phyloP scores from a whole-genome alignment of 1,140 invertebrate species.

The Hylaeus anthracinus region DNA sequence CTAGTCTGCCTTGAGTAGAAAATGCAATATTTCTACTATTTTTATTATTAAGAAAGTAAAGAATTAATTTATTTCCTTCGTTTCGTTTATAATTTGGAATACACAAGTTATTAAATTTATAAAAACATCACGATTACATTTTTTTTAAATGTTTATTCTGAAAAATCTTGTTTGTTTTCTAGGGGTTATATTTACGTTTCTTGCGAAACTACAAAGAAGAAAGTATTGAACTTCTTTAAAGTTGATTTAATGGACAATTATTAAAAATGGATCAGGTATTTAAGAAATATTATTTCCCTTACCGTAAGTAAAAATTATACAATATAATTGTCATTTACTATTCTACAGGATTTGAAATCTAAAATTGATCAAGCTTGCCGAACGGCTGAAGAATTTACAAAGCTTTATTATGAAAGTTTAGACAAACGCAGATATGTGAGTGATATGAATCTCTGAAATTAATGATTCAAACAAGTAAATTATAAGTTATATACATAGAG shows the following conservation, averaged over 20 bases:
- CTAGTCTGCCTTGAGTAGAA: background rate
- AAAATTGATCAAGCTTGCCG: slow-evolving; percentile 88
- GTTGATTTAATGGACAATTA: background rate
- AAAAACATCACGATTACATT: background rate
- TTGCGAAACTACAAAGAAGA: background rate
- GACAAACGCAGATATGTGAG: slow-evolving; percentile 91
- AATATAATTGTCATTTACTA: background rate
- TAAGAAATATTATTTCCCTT: background rate
- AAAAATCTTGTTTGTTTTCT: slow-evolving; percentile 18
- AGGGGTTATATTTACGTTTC: slow-evolving; percentile 37
- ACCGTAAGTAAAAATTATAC: background rate
- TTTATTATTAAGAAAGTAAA: background rate
- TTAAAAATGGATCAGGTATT: slow-evolving; percentile 36
- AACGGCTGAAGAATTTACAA: slow-evolving; percentile 91
- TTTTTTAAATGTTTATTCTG: background rate
- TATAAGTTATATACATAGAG: background rate
- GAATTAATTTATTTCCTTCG: background rate
- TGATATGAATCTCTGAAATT: slow-evolving; percentile 54
- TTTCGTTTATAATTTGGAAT: background rate
- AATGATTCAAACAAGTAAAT: background rate
- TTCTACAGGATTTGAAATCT: slow-evolving; percentile 75
- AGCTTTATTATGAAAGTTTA: slow-evolving; percentile 90
- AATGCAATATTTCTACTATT: background rate
- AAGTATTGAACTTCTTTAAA: background rate
- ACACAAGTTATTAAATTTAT: background rate